phyloP scores from a whole-genome alignment of 2,888 invertebrate genomes.

The Sinopyrophorus schimmeli region DNA sequence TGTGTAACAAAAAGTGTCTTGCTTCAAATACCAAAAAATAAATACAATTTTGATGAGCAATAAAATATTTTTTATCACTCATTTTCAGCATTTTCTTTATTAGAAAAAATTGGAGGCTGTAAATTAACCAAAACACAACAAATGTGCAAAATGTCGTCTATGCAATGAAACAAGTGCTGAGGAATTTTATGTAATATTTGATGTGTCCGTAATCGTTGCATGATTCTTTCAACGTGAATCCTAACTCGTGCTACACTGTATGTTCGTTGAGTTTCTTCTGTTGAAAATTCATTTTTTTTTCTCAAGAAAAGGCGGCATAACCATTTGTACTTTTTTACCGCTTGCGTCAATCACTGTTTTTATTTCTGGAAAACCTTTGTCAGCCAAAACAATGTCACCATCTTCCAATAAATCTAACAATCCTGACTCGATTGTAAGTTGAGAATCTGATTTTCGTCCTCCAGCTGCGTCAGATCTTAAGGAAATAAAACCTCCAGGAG shows the following conservation, averaged over 20 bases:
- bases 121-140: slow-evolving; percentile 22
- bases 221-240: slow-evolving; percentile 26
- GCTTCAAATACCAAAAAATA: too few species aligned
- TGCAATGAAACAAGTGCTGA: slow-evolving; percentile 8
- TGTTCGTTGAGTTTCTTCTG: background rate
- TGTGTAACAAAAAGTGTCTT: too few species aligned
- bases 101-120: slow-evolving; percentile 6
- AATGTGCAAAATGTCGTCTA: slow-evolving; percentile 16
- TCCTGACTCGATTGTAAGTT: slow-evolving; percentile 32
- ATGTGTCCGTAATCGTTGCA: slow-evolving; percentile 21
- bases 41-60: too few species aligned
- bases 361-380: slow-evolving; percentile 27
- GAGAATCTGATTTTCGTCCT: slow-evolving; percentile 31
- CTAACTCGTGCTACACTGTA: slow-evolving; percentile 17
- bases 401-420: slow-evolving; percentile 26
- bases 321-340: background rate
- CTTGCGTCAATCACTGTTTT: slow-evolving; percentile 5
- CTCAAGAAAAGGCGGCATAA: background rate
- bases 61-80: slow-evolving; percentile 2
- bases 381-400: slow-evolving; percentile 28
- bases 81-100: slow-evolving; percentile 1
- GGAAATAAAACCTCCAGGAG: slow-evolving; percentile 32
- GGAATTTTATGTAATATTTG: slow-evolving; percentile 18
- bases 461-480: slow-evolving; percentile 32
- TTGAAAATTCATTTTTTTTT: background rate